These are phyloP conservation scores for Pteronura brasiliensis DNA, from an alignment of 2,113 vertebrate genomes.

Conservation along the genomic window DNA sequence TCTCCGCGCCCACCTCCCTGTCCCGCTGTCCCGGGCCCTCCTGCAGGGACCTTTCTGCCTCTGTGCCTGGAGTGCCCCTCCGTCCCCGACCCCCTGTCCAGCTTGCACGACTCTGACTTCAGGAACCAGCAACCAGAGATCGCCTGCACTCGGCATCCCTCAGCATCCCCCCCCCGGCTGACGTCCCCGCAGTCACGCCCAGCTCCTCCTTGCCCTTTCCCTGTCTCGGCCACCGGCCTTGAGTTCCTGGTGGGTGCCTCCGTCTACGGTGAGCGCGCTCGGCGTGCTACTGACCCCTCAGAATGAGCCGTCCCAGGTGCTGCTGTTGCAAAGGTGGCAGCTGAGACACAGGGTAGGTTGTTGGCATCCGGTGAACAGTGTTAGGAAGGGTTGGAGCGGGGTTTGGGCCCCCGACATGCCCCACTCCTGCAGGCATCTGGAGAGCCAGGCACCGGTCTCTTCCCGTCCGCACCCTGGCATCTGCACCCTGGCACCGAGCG, in stretches of 20 bases:
- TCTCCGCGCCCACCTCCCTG: not conserved
- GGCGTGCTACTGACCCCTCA: accelerated
- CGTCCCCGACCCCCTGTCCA: not conserved
- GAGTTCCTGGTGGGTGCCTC: not conserved
- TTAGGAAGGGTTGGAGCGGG: not conserved
- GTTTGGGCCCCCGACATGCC: not conserved
- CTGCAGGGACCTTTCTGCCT: not conserved
- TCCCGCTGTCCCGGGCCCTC: not conserved
- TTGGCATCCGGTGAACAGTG: not conserved
- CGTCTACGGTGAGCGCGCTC: accelerated
- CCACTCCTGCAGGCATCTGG: not conserved
- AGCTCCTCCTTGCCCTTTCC: not conserved
- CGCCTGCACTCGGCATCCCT: no score
- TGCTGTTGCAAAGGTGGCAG: not conserved
- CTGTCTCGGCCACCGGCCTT: not conserved
- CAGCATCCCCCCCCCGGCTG: no score
- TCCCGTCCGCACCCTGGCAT: not conserved
- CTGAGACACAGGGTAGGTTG: not conserved
- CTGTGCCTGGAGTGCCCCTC: no score
- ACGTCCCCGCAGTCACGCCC: accelerated
- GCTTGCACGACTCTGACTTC: not conserved
- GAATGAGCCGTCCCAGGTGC: accelerated
- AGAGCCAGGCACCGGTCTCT: not conserved
- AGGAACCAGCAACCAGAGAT: not conserved
- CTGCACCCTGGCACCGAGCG: accelerated